phyloP scores from a whole-genome alignment of 1,140 invertebrate genomes.

The Penaeus chinensis region DNA sequence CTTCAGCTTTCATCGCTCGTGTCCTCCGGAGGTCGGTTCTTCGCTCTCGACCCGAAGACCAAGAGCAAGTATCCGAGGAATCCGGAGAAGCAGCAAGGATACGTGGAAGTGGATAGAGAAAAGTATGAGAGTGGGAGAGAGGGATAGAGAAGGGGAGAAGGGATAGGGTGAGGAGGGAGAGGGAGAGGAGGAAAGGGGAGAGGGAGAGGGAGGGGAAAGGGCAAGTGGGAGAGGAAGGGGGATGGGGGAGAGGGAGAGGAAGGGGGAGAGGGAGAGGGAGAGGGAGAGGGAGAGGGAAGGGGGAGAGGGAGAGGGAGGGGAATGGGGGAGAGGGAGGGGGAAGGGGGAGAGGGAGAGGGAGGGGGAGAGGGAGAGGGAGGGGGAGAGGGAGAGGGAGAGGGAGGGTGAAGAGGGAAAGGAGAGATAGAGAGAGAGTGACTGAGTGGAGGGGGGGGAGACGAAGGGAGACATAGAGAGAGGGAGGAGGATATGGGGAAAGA shows the following conservation, averaged over 20 bases:
- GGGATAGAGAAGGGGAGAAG: background rate
- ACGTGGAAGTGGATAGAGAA: background rate
- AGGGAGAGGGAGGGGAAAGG: background rate
- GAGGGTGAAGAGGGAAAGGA: background rate
- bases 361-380: background rate
- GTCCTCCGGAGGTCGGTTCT: background rate
- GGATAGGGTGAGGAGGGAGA: background rate
- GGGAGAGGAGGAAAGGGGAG: background rate
- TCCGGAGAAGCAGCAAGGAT: slow-evolving; percentile 8
- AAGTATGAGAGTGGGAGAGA: background rate
- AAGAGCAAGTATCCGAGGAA: background rate
- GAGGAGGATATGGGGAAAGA: background rate
- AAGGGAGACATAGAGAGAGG: background rate
- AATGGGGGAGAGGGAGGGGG: background rate
- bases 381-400: background rate
- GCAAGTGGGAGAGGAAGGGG: too few species aligned
- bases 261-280: too few species aligned
- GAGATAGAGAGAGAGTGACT: background rate
- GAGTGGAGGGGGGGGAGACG: background rate
- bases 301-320: background rate
- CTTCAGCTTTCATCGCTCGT: slow-evolving; percentile 68
- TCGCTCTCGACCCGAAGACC: too few species aligned
- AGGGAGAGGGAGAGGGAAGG: background rate
- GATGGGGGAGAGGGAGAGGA: background rate
- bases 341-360: background rate